Base-by-base conservation (phyloP, 2,113 vertebrate species). In the Polypterus senegalus region DNA sequence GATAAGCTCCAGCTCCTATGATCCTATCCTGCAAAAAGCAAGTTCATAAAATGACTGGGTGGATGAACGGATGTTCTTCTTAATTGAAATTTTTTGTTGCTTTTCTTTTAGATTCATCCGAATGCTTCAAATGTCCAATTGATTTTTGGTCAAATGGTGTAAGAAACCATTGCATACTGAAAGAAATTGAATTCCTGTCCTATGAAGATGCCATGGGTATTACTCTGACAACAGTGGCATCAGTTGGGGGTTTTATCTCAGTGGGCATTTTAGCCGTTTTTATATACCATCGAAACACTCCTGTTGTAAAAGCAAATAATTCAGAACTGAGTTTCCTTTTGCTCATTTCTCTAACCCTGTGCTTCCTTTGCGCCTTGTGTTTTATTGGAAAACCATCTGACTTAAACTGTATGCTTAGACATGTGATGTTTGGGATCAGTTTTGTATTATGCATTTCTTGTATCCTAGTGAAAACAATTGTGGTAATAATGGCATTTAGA, bases 71-170 rank as follows among this genome's bases (percentile, higher is more conserved):
- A 27, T 27, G 27, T 27, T 27, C 27, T 27, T 27, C 27, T 27
- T 27, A 1, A 27, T 27, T 27, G 27, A 27, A 27, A 27, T 27
- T 27, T 27, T 27, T 27, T 27, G 27, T 10, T 10, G 3, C 57
- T 47, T 63, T 8, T 57, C 61, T 47, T 10, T 53, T 44, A 83
- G 82, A 78, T 49, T 78, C 79, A 4, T 60, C 61, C 45, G 75
- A 81, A 64, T 84, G 83, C 4, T 69, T n/a, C 7, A 64, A 4
- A 10, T 86, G 85, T 68, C 79, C 76, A 47, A 7, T 65, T 3
- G 78, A 84, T 63, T 84, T 83, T 59, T 86, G 85, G 85, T 81
- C 84, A 57, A 85, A 65, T 60, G 54, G 3, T 3, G 61, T 68
- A 7, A 70, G 61, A 46, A 69, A 79, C 58, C 63, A n/a, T 1